Base-by-base conservation (phyloP, 2,113 vertebrate species). In the Zosterops lateralis region DNA sequence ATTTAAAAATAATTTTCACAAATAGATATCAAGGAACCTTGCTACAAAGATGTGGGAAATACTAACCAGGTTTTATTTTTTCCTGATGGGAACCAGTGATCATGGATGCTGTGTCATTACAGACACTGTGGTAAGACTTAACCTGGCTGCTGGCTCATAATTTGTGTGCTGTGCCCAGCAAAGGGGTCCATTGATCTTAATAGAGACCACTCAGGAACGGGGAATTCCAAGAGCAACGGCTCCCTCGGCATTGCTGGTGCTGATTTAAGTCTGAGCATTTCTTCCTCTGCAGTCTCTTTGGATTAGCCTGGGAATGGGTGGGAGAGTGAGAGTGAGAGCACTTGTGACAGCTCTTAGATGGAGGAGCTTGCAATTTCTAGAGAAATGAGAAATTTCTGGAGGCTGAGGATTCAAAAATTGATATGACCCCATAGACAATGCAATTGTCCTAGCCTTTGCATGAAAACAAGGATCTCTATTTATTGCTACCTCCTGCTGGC, bases 11-110 rank as follows among this genome's bases (percentile, higher is more conserved):
- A 6, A 26, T 93, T 93, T 87, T 87, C 71, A 50, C 74, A 81
- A 92, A 91, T 29, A 93, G 90, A 96, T 94, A 94, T 77, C 77
- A 51, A 94, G 71, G 74, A 75, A 79, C 82, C 29, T 75, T 48
- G 56, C 85, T 76, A 16, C 4, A 15, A 92, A 90, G 91, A 88
- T 88, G 72, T 90, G 79, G 87, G 87, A 92, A 94, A 81, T 77
- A 26, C 76, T 92, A 87, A 48, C 60, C 87, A 32, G 32, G 68
- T 70, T 90, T 97, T 75, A 95, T 95, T 95, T 88, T 88, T 95
- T 96, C 95, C 95, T 95, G 93, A 80, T 96, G 93, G 90, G 64
- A 92, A 51, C 8, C 71, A 72, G 93, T 86, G 95, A 44, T 54
- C 68, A 28, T 12, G 83, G 87, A 94, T 81, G 72, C 72, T 94